Evolutionary conservation across 2,113 vertebrate genomes (phyloP).

Genomic region (Colistium nudipinnis): DNA sequence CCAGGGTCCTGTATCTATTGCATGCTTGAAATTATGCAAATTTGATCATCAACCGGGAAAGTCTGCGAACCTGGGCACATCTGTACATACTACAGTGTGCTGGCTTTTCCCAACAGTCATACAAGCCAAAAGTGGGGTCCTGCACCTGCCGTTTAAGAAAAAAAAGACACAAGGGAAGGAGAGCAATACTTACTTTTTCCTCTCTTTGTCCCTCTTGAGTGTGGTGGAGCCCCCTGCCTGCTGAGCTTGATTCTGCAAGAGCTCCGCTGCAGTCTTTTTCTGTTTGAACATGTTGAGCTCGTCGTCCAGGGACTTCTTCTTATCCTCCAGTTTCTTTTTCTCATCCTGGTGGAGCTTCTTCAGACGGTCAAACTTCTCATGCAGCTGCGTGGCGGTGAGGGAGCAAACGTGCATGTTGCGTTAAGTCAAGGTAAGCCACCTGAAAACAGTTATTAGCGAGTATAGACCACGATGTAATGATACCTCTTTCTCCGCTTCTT

Average conservation of each 20-base stretch:
- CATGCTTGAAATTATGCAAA: too few relatives aligned
- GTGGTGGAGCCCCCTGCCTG: slow-evolving; percentile 97
- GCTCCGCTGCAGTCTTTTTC: slow-evolving; percentile 95
- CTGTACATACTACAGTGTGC: too few relatives aligned
- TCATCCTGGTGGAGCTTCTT: slow-evolving; percentile 99
- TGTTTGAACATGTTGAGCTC: slow-evolving; percentile 97
- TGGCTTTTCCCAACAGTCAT: neutral
- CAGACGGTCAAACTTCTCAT: slow-evolving; percentile 97
- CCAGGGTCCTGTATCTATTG: neutral
- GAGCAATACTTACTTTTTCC: slow-evolving; percentile 95
- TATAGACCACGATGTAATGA: neutral
- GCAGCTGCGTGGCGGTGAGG: slow-evolving; percentile 81
- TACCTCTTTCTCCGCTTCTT: slow-evolving; percentile 99
- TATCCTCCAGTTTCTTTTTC: slow-evolving; percentile 98
- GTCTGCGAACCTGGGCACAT: too few relatives aligned
- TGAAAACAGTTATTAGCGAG: neutral
- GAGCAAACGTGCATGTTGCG: neutral
- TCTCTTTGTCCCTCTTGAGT: slow-evolving; percentile 98
- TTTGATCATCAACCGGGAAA: too few relatives aligned
- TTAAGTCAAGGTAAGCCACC: neutral
- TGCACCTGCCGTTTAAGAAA: neutral
- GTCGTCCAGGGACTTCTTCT: slow-evolving; percentile 94
- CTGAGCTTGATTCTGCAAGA: slow-evolving; percentile 93
- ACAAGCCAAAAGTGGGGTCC: neutral
- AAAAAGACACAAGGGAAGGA: slow-evolving; percentile 23